Conservation (phyloP, 2,888 invertebrate genomes). For the Hymenopus coronatus region DNA sequence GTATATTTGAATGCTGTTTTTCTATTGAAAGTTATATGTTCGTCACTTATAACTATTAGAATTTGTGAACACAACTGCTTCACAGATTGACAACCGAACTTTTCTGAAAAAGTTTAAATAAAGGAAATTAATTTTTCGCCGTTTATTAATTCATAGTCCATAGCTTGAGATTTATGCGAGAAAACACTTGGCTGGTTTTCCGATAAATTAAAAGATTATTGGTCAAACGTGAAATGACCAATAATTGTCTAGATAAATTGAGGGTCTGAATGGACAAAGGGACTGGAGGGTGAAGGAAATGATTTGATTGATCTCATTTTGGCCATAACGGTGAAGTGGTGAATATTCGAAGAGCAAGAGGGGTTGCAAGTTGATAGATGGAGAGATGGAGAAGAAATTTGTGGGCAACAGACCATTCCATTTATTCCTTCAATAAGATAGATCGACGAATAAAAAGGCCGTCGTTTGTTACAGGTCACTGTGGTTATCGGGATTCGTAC, state of each 20-base stretch:
- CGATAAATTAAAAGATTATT: not conserved
- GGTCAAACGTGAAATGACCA: not conserved
- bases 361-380: conserved; percentile 16
- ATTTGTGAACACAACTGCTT: no score
- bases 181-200: not conserved
- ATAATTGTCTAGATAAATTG: not conserved
- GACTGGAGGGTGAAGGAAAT: conserved; percentile 9
- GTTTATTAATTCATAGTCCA: no score
- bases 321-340: conserved; percentile 7
- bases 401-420: not conserved
- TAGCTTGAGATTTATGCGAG: no score
- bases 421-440: conserved; percentile 6
- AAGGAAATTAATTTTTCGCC: no score
- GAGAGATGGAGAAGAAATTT: conserved; percentile 7
- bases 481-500: not conserved
- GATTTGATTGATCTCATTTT: conserved; percentile 18
- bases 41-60: no score
- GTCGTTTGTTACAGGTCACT: not conserved
- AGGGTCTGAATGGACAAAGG: conserved; percentile 2
- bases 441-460: not conserved
- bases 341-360: conserved; percentile 9
- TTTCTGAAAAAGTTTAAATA: no score
- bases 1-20: no score
- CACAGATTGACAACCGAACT: no score
- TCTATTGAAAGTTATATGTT: no score